Percentiles rank a stretch among this genome's conserved stretches.
phyloP scores from a whole-genome alignment of 2,797 vertebrate genomes.

The Perodicticus potto region DNA sequence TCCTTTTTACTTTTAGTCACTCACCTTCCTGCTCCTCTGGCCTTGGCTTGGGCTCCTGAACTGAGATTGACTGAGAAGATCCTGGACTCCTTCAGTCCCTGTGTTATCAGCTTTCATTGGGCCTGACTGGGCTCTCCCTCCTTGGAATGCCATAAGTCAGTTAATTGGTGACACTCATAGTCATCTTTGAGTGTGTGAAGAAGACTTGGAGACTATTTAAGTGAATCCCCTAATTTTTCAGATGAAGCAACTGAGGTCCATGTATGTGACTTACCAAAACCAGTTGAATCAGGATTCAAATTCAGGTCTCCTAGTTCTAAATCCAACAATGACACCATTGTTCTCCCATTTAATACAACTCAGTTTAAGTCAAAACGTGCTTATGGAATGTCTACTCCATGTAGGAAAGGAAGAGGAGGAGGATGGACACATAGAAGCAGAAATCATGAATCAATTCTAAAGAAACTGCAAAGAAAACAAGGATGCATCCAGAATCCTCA shows the following conservation, averaged over 20 bases:
- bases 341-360: not conserved
- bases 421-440: not conserved
- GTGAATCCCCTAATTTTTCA: not conserved
- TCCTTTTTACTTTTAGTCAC: not conserved
- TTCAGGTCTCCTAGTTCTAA: not conserved
- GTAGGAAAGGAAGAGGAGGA: not conserved
- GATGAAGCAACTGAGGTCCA: not conserved
- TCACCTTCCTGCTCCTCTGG: not conserved
- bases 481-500: not conserved
- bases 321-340: not conserved
- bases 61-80: not conserved
- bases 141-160: not conserved
- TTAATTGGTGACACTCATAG: not conserved
- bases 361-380: not conserved
- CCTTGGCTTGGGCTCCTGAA: not conserved
- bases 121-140: not conserved
- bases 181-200: not conserved
- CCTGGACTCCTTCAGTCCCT: not conserved
- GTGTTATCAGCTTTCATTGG: not conserved
- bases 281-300: not conserved
- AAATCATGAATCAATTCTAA: not conserved
- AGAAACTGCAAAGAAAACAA: not conserved
- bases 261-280: not conserved
- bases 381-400: not conserved
- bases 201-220: not conserved